A percentile compares a stretch with the other conserved stretches of the same genome.
Conservation (phyloP, 1,140 invertebrate genomes). For the Drosophila nigrodunni region DNA sequence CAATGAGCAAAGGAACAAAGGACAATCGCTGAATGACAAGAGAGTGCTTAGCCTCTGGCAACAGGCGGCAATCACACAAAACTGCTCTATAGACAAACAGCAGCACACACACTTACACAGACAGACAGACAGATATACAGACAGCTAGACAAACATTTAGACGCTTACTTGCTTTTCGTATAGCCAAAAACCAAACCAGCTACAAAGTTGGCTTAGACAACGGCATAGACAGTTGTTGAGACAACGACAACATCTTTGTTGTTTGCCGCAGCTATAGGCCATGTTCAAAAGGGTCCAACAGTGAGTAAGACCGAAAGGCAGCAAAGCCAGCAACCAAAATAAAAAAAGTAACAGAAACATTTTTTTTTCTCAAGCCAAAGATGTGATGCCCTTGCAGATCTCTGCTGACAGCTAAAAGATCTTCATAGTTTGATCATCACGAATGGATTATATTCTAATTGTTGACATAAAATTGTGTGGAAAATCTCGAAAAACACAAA, state of each 20-base stretch:
- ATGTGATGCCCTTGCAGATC: background rate
- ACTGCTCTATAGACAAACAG: conserved; percentile 24
- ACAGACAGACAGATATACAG: background rate
- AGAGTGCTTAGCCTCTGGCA: conserved; percentile 78
- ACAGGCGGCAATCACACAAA: conserved; percentile 79
- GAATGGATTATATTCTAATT: too few species aligned
- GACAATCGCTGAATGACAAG: conserved; percentile 80
- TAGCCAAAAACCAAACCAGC: conserved; percentile 9
- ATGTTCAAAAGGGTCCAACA: conserved; percentile 18
- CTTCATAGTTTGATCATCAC: too few species aligned
- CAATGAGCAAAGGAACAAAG: conserved; percentile 68
- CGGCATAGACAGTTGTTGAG: conserved; percentile 46
- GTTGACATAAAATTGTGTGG: too few species aligned
- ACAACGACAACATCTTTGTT: conserved; percentile 17
- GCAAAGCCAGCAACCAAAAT: background rate
- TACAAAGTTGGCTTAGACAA: conserved; percentile 6
- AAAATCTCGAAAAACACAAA: too few species aligned
- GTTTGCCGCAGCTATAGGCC: conserved; percentile 7
- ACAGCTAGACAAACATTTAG: background rate
- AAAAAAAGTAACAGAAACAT: background rate
- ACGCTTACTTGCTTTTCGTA: conserved; percentile 8
- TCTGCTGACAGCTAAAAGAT: too few species aligned
- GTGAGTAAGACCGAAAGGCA: background rate
- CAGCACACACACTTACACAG: conserved; percentile 3
- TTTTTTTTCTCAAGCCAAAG: background rate